These are phyloP conservation scores for Euschistus heros DNA, from an alignment of 1,140 invertebrate species.

Conservation along the genomic window DNA sequence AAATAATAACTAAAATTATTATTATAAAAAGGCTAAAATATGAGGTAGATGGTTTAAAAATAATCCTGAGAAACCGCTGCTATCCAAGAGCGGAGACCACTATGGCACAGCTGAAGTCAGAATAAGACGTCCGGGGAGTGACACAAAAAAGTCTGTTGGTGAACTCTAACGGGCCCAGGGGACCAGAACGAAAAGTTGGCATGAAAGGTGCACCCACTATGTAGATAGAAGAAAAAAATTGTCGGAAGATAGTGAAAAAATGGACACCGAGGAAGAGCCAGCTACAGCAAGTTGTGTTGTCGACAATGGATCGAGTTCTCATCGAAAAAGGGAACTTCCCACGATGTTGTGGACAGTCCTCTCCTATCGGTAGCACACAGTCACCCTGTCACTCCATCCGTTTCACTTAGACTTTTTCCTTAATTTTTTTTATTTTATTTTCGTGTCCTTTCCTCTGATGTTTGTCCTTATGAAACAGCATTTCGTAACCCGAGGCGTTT, in stretches of 20 bases:
- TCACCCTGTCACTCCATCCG: not conserved
- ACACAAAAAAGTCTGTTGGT: not conserved
- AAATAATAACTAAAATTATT: too few species aligned
- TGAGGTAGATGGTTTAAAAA: too few species aligned
- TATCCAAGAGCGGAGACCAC: too few species aligned
- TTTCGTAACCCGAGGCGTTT: too few species aligned
- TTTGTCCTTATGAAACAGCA: too few species aligned
- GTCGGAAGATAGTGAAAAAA: not conserved
- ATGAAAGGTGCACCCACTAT: constrained; percentile 2
- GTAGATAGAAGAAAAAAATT: not conserved
- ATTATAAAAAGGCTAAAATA: too few species aligned
- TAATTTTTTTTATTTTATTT: too few species aligned
- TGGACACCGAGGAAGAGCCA: not conserved
- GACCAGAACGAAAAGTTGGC: constrained; percentile 9
- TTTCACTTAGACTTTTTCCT: not conserved
- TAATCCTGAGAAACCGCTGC: too few species aligned
- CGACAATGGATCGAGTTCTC: not conserved
- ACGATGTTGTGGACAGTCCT: not conserved
- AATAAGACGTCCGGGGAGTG: not conserved
- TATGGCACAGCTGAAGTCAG: too few species aligned
- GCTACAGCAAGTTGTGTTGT: not conserved
- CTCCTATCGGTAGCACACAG: constrained; percentile 1
- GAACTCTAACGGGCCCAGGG: not conserved
- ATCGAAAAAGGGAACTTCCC: constrained; percentile 8
- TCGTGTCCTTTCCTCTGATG: too few species aligned